These are phyloP conservation scores for Zhuqinia jingwanae DNA, from an alignment of 2,888 invertebrate species.

Conservation along the genomic window DNA sequence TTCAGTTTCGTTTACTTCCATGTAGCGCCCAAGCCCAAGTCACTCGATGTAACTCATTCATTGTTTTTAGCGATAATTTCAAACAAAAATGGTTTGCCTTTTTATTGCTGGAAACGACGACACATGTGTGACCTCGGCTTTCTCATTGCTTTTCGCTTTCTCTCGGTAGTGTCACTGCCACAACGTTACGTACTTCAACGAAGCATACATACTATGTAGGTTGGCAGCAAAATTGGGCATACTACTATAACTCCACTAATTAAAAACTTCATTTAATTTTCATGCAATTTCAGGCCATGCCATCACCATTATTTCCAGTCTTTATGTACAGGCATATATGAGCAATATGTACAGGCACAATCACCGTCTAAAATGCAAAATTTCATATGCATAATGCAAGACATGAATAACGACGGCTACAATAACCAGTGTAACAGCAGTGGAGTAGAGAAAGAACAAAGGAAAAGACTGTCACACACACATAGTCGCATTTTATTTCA, in stretches of 20 bases:
- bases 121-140: not conserved
- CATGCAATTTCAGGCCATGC: not conserved
- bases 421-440: not conserved
- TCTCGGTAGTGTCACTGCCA: not conserved
- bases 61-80: not conserved
- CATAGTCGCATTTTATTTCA: constrained; percentile 4
- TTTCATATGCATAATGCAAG: constrained; percentile 22
- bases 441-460: constrained; percentile 14
- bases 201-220: no score
- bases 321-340: no score
- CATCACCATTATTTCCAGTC: not conserved
- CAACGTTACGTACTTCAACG: not conserved
- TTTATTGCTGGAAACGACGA: not conserved
- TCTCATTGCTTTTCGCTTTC: not conserved
- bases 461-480: not conserved
- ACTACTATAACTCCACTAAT: constrained; percentile 4
- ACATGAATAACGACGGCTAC: not conserved
- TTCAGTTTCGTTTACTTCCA: constrained; percentile 7
- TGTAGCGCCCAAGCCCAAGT: not conserved
- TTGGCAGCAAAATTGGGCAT: no score
- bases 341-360: not conserved
- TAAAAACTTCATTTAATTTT: constrained; percentile 44
- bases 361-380: not conserved
- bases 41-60: not conserved
- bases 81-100: not conserved